These are phyloP conservation scores for Apodemia mormo DNA, from an alignment of 2,888 invertebrate genomes.

Conservation along the genomic window DNA sequence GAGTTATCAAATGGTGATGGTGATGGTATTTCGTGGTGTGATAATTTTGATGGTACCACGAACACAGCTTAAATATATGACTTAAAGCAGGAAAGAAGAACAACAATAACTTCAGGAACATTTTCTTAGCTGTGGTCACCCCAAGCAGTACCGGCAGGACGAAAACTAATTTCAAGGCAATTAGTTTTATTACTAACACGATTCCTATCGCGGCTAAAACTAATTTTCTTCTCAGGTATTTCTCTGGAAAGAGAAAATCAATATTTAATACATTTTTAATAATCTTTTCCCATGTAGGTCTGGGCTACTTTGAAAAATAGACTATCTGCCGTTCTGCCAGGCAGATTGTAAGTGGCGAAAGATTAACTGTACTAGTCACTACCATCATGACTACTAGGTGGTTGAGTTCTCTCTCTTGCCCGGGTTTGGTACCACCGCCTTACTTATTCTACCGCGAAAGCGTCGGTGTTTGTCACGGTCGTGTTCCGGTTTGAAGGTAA, in stretches of 20 bases:
- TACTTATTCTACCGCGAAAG: too few species aligned
- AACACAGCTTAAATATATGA: constrained; percentile 92
- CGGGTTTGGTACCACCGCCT: too few species aligned
- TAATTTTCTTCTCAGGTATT: constrained; percentile 88
- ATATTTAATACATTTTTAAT: neutral
- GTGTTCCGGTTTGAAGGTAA: too few species aligned
- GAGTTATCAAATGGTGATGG: constrained; percentile 90
- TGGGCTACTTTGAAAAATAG: too few species aligned
- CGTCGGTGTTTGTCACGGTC: too few species aligned
- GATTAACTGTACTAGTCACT: too few species aligned
- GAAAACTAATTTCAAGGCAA: constrained; percentile 90
- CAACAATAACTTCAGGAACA: constrained; percentile 89
- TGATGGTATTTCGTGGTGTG: constrained; percentile 90
- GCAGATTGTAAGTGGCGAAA: too few species aligned
- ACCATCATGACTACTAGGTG: too few species aligned
- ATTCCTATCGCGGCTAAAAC: constrained; percentile 88
- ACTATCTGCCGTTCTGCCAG: too few species aligned
- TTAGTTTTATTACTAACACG: constrained; percentile 88
- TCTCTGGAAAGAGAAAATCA: constrained; percentile 81
- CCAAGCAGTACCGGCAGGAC: constrained; percentile 90
- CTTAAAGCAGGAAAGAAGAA: constrained; percentile 92
- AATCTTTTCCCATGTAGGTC: too few species aligned
- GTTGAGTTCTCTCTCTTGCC: too few species aligned
- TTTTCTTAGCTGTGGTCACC: constrained; percentile 91
- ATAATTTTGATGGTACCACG: constrained; percentile 88